phyloP scores from a whole-genome alignment of 2,888 invertebrate species.

The Oxytorus armatus region DNA sequence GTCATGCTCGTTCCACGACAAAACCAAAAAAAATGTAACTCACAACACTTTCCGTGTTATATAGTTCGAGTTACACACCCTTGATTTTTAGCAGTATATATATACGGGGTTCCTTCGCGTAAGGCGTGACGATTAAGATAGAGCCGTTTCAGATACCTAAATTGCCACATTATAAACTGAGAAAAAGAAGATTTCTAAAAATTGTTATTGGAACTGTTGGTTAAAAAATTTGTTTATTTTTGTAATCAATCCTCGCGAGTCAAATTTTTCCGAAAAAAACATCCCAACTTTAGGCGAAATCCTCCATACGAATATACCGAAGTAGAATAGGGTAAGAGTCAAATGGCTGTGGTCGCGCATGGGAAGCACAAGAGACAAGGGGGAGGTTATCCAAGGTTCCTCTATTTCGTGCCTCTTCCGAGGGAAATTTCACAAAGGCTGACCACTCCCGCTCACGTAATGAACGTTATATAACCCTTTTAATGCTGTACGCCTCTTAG shows the following conservation, averaged over 20 bases:
- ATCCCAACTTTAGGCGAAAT: not conserved
- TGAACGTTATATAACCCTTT: constrained; percentile 85
- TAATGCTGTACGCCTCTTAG: constrained; percentile 85
- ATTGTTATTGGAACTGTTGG: too few relatives aligned
- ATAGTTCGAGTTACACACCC: constrained; percentile 1
- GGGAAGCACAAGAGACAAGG: constrained; percentile 68
- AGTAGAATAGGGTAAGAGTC: constrained; percentile 35
- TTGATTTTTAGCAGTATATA: not conserved
- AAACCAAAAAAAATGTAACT: not conserved
- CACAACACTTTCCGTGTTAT: not conserved
- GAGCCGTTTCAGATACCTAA: too few relatives aligned
- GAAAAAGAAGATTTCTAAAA: too few relatives aligned
- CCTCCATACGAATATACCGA: not conserved
- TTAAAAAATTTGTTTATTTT: too few relatives aligned
- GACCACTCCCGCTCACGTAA: constrained; percentile 81
- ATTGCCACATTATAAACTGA: too few relatives aligned
- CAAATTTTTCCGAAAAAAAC: not conserved
- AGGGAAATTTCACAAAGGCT: constrained; percentile 84
- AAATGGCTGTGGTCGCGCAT: constrained; percentile 44
- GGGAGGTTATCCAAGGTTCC: constrained; percentile 65
- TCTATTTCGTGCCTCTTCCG: constrained; percentile 72
- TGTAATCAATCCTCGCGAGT: too few relatives aligned
- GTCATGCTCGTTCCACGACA: constrained; percentile 1
- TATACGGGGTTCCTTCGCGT: not conserved
- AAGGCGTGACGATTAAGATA: constrained; percentile 3